Evolutionary conservation across 2,888 invertebrate species (phyloP), one percentile per base, ranked within the genome.

Genomic region (Sarcophaga rosellei): DNA sequence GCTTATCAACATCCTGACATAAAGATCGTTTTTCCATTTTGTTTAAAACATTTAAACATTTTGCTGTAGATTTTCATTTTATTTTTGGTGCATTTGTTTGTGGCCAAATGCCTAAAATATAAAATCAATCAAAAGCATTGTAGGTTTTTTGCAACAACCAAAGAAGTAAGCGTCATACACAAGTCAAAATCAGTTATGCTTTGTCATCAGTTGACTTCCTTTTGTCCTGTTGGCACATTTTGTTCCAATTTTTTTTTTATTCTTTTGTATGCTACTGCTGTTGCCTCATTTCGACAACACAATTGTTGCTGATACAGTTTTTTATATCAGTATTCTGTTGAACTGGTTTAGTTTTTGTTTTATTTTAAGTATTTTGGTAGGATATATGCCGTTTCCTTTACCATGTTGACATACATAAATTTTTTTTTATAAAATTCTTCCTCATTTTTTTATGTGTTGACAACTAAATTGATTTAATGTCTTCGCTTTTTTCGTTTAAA

Each of bases 391-490:
- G 2, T 47, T 47, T 0, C 1, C 4, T 47, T 47, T 12, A 4
- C 12, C 4, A 3, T 45, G 62, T 62, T 72, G 63, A 23, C 12
- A 6, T 44, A 10, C 5, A 47, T 20, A 12, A 44, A 12, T 62
- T 44, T 66, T 35, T 74, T 57, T 75, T 76, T 61, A 78, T 69
- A 68, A 66, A 83, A 78, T 78, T 74, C 44, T 63, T 78, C 63
- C 35, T 47, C 21, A 53, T 10, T 15, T 68, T n/a, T 73, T 81
- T 66, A 10, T 23, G 21, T 57, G 72, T 44, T 81, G 77, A 85
- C 81, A 81, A 65, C 81, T 65, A 81, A 85, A 85, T 85, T 77
- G 85, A 81, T 78, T 81, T 85, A 77, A 85, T 78, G 81, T 81
- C 69, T 68, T 70, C 61, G 45, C 69, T 73, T 61, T 12, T n/a